Conservation (phyloP, 1,140 invertebrate species). For the Nautilus pompilius region DNA sequence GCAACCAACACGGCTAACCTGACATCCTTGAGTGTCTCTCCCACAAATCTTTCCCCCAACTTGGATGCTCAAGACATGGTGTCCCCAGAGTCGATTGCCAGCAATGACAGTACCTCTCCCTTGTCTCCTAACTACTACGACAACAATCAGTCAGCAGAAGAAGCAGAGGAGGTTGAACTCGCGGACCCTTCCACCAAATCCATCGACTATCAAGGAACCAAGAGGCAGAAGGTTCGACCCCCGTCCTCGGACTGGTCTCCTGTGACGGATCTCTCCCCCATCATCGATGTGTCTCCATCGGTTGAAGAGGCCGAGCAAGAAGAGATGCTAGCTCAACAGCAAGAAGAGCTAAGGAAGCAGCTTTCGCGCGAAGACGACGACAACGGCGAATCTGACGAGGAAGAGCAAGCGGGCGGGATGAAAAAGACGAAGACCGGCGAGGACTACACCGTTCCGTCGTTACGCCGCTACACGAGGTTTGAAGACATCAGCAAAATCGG, state of each 20-base stretch:
- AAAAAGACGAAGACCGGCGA: background rate
- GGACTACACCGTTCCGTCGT: background rate
- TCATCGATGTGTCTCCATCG: constrained; percentile 59
- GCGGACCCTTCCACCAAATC: constrained; percentile 49
- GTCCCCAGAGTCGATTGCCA: constrained; percentile 37
- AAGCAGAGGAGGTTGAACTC: constrained; percentile 39
- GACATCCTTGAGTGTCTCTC: constrained; percentile 51
- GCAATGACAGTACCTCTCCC: constrained; percentile 35
- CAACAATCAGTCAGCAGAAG: constrained; percentile 22
- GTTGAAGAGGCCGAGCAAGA: constrained; percentile 58
- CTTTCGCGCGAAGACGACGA: constrained; percentile 29
- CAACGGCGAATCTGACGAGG: constrained; percentile 16
- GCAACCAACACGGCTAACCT: constrained; percentile 51
- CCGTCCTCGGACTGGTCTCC: constrained; percentile 58
- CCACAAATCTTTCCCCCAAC: constrained; percentile 35
- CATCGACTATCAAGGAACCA: constrained; percentile 50
- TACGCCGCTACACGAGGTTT: constrained; percentile 40
- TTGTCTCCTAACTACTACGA: constrained; percentile 43
- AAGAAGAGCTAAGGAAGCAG: constrained; percentile 34
- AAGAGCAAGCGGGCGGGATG: constrained; percentile 18
- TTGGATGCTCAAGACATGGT: constrained; percentile 4
- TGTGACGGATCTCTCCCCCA: constrained; percentile 59
- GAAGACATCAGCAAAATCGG: constrained; percentile 46
- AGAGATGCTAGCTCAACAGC: constrained; percentile 53
- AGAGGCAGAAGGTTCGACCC: constrained; percentile 50